Conservation (phyloP, 2,888 invertebrate genomes). For the Leptothorax acervorum region DNA sequence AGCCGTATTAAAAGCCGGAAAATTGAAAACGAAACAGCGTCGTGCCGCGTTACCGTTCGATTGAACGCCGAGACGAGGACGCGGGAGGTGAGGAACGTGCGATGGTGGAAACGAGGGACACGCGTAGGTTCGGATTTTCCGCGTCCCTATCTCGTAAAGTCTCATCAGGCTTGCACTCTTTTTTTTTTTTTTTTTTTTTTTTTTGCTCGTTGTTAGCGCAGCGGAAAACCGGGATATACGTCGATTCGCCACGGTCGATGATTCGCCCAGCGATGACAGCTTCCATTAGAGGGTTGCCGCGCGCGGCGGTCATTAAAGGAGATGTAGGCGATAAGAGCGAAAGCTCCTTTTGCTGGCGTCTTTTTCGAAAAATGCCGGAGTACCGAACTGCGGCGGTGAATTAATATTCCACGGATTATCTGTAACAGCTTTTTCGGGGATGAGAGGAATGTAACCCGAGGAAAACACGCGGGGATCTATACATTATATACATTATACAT, state of each 20-base stretch:
- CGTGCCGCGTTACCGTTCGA: constrained; percentile 59
- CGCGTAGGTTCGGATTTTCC: constrained; percentile 47
- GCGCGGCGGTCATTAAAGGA: constrained; percentile 5
- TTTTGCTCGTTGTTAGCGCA: constrained; percentile 45
- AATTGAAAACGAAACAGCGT: constrained; percentile 79
- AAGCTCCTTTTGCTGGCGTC: not conserved
- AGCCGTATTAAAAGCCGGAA: constrained; percentile 76
- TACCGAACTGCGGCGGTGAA: not conserved
- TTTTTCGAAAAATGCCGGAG: not conserved
- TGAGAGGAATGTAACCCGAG: not conserved
- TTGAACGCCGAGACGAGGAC: constrained; percentile 50
- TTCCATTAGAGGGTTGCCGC: constrained; percentile 31
- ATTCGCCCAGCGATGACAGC: constrained; percentile 20
- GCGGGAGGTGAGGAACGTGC: not conserved
- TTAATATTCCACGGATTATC: constrained; percentile 2
- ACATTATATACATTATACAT: not conserved
- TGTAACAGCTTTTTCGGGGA: not conserved
- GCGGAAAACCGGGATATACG: constrained; percentile 43
- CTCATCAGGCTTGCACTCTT: constrained; percentile 61
- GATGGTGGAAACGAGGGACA: constrained; percentile 13
- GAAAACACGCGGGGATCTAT: not conserved
- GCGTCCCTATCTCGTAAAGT: constrained; percentile 64
- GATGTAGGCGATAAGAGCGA: not conserved
- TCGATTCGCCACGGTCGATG: constrained; percentile 44
- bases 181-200: constrained; percentile 56